Evolutionary conservation across 2,888 invertebrate species (phyloP).

Genomic region (Caenorhabditis sp.): DNA sequence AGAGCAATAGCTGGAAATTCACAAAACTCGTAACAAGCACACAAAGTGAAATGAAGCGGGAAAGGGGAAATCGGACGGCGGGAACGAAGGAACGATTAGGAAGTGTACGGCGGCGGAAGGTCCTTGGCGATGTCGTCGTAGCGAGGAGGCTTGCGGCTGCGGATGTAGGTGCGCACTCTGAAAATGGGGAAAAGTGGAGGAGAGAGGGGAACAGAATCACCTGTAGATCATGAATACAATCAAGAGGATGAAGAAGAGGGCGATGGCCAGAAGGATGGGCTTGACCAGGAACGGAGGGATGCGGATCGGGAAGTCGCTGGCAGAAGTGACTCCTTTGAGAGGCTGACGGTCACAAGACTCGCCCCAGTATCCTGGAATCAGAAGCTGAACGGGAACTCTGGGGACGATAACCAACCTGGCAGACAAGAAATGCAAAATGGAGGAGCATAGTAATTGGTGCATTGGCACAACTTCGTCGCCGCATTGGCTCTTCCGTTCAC

Average conservation of each 20-base stretch:
- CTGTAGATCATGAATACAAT: slow-evolving; percentile 29
- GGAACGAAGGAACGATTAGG: slow-evolving; percentile 2
- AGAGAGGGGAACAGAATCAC: background rate
- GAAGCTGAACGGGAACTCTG: background rate
- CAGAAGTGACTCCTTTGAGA: slow-evolving; percentile 39
- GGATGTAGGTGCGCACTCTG: slow-evolving; percentile 49
- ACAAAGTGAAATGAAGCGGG: slow-evolving; percentile 47
- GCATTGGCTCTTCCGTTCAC: slow-evolving; percentile 53
- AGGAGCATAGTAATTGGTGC: slow-evolving; percentile 52
- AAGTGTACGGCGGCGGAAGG: slow-evolving; percentile 56
- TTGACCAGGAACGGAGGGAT: slow-evolving; percentile 54
- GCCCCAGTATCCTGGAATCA: slow-evolving; percentile 57
- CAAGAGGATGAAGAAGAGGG: slow-evolving; percentile 20
- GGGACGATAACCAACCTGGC: slow-evolving; percentile 19
- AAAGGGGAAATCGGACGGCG: background rate
- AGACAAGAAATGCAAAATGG: slow-evolving; percentile 59
- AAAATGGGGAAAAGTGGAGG: background rate
- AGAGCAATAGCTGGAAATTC: slow-evolving; percentile 23
- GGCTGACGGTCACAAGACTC: slow-evolving; percentile 58
- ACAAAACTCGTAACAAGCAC: slow-evolving; percentile 41
- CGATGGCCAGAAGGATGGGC: slow-evolving; percentile 39
- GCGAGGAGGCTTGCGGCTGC: slow-evolving; percentile 46
- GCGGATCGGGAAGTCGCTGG: slow-evolving; percentile 47
- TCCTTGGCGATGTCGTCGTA: slow-evolving; percentile 59
- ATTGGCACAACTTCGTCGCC: slow-evolving; percentile 49